These are phyloP conservation scores for Euphydryas editha DNA, from an alignment of 2,888 invertebrate genomes.

Conservation along the genomic window DNA sequence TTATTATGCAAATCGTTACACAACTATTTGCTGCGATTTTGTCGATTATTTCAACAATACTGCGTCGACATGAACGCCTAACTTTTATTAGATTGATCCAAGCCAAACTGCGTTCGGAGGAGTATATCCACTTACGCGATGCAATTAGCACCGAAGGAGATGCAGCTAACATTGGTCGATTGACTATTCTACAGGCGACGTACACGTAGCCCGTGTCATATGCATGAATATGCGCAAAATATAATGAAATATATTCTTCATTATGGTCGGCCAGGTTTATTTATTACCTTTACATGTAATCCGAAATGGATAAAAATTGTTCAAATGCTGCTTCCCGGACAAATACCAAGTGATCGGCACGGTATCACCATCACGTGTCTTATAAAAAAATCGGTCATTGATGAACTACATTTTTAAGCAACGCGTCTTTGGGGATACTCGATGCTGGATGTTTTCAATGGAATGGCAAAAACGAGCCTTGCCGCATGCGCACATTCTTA, in stretches of 20 bases:
- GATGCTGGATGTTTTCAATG: slow-evolving; percentile 41
- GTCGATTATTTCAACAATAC: too few species aligned
- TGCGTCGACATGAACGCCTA: too few species aligned
- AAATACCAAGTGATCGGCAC: slow-evolving; percentile 31
- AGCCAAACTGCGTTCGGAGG: too few species aligned
- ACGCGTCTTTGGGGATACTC: slow-evolving; percentile 44
- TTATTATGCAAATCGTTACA: too few species aligned
- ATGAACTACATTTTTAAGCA: slow-evolving; percentile 34
- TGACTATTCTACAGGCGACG: not conserved
- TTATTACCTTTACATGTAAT: slow-evolving; percentile 45
- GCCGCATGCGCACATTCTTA: slow-evolving; percentile 13
- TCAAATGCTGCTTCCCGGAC: slow-evolving; percentile 25
- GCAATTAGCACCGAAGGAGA: not conserved
- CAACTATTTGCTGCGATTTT: too few species aligned
- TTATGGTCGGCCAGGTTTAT: slow-evolving; percentile 39
- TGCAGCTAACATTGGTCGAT: not conserved
- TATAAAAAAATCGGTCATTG: slow-evolving; percentile 24
- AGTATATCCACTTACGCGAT: too few species aligned
- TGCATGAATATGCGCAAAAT: slow-evolving; percentile 7
- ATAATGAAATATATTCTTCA: not conserved
- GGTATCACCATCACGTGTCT: slow-evolving; percentile 28
- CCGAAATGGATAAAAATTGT: slow-evolving; percentile 21
- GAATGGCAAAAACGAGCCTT: slow-evolving; percentile 36
- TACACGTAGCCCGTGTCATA: slow-evolving; percentile 1
- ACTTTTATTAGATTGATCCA: too few species aligned